phyloP scores from a whole-genome alignment of 2,797 vertebrate genomes.

The Furcifer pardalis region DNA sequence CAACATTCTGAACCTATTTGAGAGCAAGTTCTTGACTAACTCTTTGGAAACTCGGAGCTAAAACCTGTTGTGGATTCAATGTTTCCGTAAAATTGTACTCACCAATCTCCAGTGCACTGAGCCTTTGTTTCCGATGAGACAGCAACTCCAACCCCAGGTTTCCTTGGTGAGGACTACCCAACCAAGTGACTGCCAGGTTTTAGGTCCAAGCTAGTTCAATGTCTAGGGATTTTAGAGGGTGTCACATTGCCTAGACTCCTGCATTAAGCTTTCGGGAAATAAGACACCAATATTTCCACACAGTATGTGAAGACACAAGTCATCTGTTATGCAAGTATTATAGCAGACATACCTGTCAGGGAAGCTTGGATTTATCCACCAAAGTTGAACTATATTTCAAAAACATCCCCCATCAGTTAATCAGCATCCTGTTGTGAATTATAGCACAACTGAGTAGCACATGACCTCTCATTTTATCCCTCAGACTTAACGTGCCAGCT shows the following conservation, averaged over 20 bases:
- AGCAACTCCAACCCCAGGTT: too few relatives aligned
- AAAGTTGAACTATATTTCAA: constrained; percentile 43
- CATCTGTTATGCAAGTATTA: constrained; percentile 22
- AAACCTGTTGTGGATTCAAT: too few relatives aligned
- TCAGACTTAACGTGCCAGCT: constrained; percentile 49
- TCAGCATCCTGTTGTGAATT: constrained; percentile 55
- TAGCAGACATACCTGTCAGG: constrained; percentile 47
- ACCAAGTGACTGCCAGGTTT: too few relatives aligned
- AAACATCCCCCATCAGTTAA: constrained; percentile 41
- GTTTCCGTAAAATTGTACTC: too few relatives aligned
- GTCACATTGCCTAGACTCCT: too few relatives aligned
- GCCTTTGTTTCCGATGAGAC: too few relatives aligned
- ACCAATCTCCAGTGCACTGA: too few relatives aligned
- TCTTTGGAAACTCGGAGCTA: too few relatives aligned
- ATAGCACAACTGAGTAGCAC: constrained; percentile 25
- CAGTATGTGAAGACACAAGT: neutral
- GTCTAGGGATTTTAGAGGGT: neutral
- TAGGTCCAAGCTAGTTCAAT: neutral
- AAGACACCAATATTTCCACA: neutral
- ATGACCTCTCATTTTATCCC: constrained; percentile 48
- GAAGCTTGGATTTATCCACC: constrained; percentile 27
- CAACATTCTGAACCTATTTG: too few relatives aligned
- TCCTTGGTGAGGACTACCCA: too few relatives aligned
- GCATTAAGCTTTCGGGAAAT: neutral
- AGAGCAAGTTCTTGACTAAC: too few relatives aligned